Conservation (phyloP, 2,888 invertebrate genomes). For the Philereme vetulata region DNA sequence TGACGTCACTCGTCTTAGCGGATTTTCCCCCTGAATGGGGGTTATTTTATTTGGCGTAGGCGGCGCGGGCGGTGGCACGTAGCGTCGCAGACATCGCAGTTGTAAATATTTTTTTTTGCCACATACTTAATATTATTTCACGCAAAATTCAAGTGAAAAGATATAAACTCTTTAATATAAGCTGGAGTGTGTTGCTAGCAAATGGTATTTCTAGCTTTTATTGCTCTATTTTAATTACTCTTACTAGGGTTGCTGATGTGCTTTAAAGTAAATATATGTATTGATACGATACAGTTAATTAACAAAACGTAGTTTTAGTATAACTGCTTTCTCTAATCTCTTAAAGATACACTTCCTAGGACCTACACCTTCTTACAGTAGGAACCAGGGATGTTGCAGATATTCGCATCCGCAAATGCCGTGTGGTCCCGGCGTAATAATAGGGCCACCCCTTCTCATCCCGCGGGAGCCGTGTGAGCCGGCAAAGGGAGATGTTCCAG, state of each 20-base stretch:
- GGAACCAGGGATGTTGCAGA: no score
- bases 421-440: no score
- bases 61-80: conserved; percentile 18
- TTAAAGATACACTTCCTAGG: no score
- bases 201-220: conserved; percentile 8
- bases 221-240: background rate
- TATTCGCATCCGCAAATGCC: no score
- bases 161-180: conserved; percentile 23
- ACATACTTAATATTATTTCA: conserved; percentile 27
- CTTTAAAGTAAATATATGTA: background rate
- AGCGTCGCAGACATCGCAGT: conserved; percentile 17
- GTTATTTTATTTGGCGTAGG: conserved; percentile 40
- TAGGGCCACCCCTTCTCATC: no score
- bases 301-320: no score
- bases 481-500: no score
- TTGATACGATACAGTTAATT: no score
- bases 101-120: conserved; percentile 34
- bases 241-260: background rate
- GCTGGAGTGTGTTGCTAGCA: conserved; percentile 2
- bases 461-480: no score
- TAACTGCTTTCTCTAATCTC: no score
- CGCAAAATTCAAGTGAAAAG: conserved; percentile 20
- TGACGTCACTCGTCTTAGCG: conserved; percentile 58
- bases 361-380: no score
- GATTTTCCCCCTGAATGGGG: conserved; percentile 37